A percentile compares a stretch with the other conserved stretches of the same genome.
Conservation (phyloP, 2,888 invertebrate genomes). For the Ochropleura leucogaster region DNA sequence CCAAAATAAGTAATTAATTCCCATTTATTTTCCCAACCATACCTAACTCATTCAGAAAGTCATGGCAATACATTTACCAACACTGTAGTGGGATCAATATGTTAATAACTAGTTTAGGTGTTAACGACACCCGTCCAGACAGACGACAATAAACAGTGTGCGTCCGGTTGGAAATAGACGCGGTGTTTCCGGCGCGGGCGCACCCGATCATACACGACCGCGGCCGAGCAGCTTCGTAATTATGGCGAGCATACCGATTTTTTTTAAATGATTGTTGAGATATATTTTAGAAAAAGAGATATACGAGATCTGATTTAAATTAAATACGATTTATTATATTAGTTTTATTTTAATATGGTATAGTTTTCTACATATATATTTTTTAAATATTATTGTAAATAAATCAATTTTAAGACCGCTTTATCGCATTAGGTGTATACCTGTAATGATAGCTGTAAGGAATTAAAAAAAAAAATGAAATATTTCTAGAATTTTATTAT, state of each 20-base stretch:
- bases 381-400: too few species aligned
- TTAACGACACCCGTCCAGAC: slow-evolving; percentile 84
- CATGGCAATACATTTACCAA: slow-evolving; percentile 46
- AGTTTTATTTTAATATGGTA: not conserved
- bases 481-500: too few species aligned
- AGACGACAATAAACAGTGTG: slow-evolving; percentile 86
- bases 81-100: slow-evolving; percentile 75
- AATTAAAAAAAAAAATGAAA: too few species aligned
- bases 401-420: too few species aligned
- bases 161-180: slow-evolving; percentile 89
- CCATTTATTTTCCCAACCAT: slow-evolving; percentile 43
- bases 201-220: slow-evolving; percentile 60
- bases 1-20: not conserved
- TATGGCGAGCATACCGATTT: slow-evolving; percentile 59
- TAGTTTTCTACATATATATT: too few species aligned
- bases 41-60: slow-evolving; percentile 46
- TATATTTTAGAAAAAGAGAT: not conserved
- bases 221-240: slow-evolving; percentile 53
- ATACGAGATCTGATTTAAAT: too few species aligned
- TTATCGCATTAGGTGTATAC: too few species aligned
- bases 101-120: slow-evolving; percentile 82
- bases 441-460: too few species aligned
- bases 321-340: too few species aligned
- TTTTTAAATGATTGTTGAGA: slow-evolving; percentile 20
- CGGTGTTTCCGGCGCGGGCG: slow-evolving; percentile 82